phyloP scores from a whole-genome alignment of 2,113 vertebrate genomes.

The Pangasianodon hypophthalmus region DNA sequence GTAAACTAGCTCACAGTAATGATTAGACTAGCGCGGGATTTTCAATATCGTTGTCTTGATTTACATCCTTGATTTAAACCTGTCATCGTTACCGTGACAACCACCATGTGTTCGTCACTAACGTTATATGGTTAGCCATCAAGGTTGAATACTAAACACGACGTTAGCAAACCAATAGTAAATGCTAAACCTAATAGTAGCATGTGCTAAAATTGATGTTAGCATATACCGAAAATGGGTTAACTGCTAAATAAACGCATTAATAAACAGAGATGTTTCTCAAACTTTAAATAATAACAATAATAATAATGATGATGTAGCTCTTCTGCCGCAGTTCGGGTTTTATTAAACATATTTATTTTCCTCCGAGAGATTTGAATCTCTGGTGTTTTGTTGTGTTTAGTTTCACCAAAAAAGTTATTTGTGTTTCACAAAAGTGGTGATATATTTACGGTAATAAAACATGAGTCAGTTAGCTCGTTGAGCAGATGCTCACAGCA shows the following conservation, averaged over 20 bases:
- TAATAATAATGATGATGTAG: neutral
- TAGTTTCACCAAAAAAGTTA: neutral
- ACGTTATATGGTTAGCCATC: neutral
- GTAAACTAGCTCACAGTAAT: neutral
- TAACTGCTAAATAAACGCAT: neutral
- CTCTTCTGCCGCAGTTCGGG: neutral
- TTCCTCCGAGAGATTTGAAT: neutral
- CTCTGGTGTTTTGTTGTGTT: neutral
- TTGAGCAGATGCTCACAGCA: constrained; percentile 21
- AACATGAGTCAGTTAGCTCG: constrained; percentile 10
- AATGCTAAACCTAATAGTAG: neutral
- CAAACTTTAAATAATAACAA: neutral
- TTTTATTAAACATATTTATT: neutral
- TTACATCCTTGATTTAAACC: neutral
- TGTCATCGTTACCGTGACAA: neutral
- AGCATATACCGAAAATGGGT: neutral
- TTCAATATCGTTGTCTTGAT: neutral
- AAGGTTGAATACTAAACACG: neutral
- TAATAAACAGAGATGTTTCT: neutral
- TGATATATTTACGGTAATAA: constrained; percentile 10
- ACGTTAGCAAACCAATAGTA: neutral
- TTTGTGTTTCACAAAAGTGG: constrained; percentile 15
- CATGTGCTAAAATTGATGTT: neutral
- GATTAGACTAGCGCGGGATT: neutral
- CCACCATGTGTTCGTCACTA: neutral